Base-by-base conservation (phyloP, 2,797 vertebrate genomes). In the Chaunax sp. region DNA sequence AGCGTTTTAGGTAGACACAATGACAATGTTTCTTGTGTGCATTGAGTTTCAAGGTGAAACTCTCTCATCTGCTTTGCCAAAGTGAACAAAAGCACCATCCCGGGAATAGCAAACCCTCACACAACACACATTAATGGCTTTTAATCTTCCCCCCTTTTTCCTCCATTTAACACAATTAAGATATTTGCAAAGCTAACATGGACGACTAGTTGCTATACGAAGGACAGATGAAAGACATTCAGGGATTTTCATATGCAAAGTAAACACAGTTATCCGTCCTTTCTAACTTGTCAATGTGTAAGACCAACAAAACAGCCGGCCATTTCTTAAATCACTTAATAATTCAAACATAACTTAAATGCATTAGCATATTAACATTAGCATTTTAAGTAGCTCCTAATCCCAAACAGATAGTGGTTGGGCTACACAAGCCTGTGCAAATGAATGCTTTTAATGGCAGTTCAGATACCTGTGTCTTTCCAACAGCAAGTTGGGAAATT, bases 151-250 rank as follows among this genome's bases (percentile, higher is more conserved):
- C 84, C 82, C 79, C 75, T 83, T 92, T 92, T 90, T 82, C 87
- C 90, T 87, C 83, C 90, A 90, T 94, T 93, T 93, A 94, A 93
- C 89, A 83, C 91, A 93, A 94, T 94, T 94, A 94, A 92, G 91
- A 92, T 92, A 89, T 94, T 93, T 93, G 91, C 90, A 87, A 90
- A 92, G 91, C 93, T 88, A 93, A 93, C 91, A 89, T 88, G 90
- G 90, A 82, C 90, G 81, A 63, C 81, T 87, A 87, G 90, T 90
- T 86, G 53, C 83, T 84, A 89, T 73, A 87, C 84, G 87, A 92
- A 94, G 92, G 92, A 92, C 93, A 80, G 83, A 82, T 87, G 87
- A 92, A 92, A 90, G 89, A 85, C 92, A 78, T 80, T 75, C 77
- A 65, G 84, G 90, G 86, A 90, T 93, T 92, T 92, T 82, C 85